Evolutionary conservation across 1,140 invertebrate genomes (phyloP).

Genomic region (Phymastichus coffea): DNA sequence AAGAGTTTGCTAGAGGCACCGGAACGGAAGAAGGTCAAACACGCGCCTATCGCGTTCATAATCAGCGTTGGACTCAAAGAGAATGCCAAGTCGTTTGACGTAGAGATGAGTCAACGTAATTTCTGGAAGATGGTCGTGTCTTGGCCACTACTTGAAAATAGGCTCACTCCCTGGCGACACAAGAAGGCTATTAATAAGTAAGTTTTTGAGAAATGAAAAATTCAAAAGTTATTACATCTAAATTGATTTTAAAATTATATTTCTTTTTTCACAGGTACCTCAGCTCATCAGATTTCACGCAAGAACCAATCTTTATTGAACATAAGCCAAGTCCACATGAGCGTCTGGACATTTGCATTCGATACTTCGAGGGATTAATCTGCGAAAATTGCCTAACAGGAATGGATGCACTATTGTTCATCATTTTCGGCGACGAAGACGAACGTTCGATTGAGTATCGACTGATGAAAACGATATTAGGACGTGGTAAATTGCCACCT

Average conservation of each 20-base stretch:
- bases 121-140: constrained; percentile 72
- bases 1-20: constrained; percentile 13
- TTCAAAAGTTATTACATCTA: too few relatives aligned
- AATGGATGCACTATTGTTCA: constrained; percentile 45
- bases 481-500: constrained; percentile 43
- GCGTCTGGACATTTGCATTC: constrained; percentile 44
- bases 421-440: constrained; percentile 39
- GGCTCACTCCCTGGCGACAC: constrained; percentile 39
- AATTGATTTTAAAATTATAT: too few relatives aligned
- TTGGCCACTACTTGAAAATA: constrained; percentile 52
- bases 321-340: constrained; percentile 43
- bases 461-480: constrained; percentile 44
- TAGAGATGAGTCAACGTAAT: constrained; percentile 43
- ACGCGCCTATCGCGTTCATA: constrained; percentile 39
- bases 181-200: constrained; percentile 40
- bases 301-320: constrained; percentile 43
- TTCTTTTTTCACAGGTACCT: constrained; percentile 35
- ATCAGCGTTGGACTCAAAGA: constrained; percentile 46
- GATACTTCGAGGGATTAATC: constrained; percentile 42
- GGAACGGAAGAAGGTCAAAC: not conserved
- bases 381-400: constrained; percentile 39
- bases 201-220: too few relatives aligned
- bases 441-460: constrained; percentile 32
- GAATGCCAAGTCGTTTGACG: constrained; percentile 36
- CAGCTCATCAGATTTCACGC: constrained; percentile 34